phyloP scores from a whole-genome alignment of 2,797 vertebrate species.

The Microctenopoma stevenorrisi region DNA sequence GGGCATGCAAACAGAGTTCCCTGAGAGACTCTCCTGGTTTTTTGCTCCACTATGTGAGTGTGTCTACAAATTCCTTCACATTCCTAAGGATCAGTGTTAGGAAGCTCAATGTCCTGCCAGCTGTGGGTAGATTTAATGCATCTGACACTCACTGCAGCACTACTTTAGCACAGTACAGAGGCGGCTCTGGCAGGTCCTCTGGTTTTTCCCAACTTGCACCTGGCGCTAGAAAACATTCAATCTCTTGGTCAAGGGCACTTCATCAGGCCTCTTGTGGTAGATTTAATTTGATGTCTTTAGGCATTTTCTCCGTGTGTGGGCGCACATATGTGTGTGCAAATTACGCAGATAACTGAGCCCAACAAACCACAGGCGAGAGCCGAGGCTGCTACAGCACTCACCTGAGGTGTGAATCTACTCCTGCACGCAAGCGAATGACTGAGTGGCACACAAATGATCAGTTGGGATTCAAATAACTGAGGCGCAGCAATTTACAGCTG shows the following conservation, averaged over 20 bases:
- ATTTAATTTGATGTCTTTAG: conserved; percentile 16
- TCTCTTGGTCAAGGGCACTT: conserved; percentile 20
- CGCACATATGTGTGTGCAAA: not conserved
- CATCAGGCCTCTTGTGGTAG: not conserved
- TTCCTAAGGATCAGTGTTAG: conserved; percentile 76
- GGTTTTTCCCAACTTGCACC: conserved; percentile 13
- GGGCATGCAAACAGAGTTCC: conserved; percentile 33
- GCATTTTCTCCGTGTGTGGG: conserved; percentile 32
- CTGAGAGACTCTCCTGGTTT: conserved; percentile 31
- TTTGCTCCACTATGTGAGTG: conserved; percentile 28
- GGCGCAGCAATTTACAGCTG: conserved; percentile 48
- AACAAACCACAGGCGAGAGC: conserved; percentile 25
- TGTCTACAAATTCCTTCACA: conserved; percentile 67
- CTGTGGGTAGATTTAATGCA: conserved; percentile 69
- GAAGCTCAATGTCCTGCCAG: conserved; percentile 78
- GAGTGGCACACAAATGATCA: conserved; percentile 54
- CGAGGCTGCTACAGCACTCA: conserved; percentile 24
- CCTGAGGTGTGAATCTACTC: conserved; percentile 46
- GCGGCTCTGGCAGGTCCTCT: conserved; percentile 14
- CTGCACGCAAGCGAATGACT: conserved; percentile 14
- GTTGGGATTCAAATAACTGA: conserved; percentile 51
- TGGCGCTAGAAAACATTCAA: conserved; percentile 9
- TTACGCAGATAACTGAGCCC: conserved; percentile 19
- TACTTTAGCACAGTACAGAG: conserved; percentile 22
- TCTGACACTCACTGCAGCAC: conserved; percentile 50